Conservation (phyloP, 2,888 invertebrate genomes). For the Orthonychiurus folsomi region DNA sequence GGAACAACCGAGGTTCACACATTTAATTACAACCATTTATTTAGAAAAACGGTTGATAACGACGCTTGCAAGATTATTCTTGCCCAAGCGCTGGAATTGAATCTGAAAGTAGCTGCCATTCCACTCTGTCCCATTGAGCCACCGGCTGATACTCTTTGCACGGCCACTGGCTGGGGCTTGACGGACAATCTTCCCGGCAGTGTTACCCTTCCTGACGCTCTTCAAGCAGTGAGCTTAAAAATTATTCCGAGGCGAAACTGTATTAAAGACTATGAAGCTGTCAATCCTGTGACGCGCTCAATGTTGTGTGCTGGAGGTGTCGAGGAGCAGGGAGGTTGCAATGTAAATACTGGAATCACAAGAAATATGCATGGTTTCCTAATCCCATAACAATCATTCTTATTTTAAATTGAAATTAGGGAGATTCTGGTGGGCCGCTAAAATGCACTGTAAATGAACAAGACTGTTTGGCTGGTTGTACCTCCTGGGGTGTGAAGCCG, state of each 20-base stretch:
- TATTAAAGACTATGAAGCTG: not conserved
- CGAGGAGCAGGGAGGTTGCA: not conserved
- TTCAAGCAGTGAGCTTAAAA: not conserved
- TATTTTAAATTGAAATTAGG: not conserved
- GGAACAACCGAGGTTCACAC: not conserved
- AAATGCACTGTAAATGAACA: not conserved
- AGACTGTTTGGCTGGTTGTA: not conserved
- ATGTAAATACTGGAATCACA: too few species aligned
- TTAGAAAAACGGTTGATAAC: not conserved
- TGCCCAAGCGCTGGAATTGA: not conserved
- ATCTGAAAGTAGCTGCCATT: not conserved
- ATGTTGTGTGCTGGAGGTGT: not conserved
- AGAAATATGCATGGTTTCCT: too few species aligned
- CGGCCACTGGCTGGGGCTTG: not conserved
- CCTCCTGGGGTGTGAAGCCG: not conserved
- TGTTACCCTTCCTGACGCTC: not conserved
- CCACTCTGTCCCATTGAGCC: not conserved
- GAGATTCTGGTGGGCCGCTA: not conserved
- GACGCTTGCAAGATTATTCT: not conserved
- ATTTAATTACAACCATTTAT: too few species aligned
- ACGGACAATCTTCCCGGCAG: not conserved
- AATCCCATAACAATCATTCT: not conserved
- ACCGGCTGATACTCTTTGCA: not conserved
- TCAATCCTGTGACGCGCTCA: not conserved
- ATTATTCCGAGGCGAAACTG: not conserved